These are phyloP conservation scores for Ochropleura leucogaster DNA, from an alignment of 2,888 invertebrate genomes.

Conservation along the genomic window DNA sequence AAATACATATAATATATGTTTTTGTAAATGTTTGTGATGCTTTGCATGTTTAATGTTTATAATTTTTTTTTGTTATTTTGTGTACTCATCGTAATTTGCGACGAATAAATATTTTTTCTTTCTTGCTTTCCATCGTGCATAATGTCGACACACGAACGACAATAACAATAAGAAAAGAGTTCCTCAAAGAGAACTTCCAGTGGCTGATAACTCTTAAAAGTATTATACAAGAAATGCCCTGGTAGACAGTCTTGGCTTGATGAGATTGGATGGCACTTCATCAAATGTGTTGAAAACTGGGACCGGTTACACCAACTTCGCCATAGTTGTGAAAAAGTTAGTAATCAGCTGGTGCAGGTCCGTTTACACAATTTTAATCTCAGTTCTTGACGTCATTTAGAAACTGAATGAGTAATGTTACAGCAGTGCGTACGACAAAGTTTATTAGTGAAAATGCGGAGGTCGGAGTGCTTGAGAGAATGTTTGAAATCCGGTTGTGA, in stretches of 20 bases:
- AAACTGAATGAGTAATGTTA: conserved; percentile 52
- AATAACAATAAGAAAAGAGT: too few relatives aligned
- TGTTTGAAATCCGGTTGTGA: conserved; percentile 66
- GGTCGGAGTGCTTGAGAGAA: conserved; percentile 67
- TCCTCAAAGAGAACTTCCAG: not conserved
- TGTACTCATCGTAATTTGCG: too few relatives aligned
- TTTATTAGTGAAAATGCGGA: conserved; percentile 65
- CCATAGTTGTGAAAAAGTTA: not conserved
- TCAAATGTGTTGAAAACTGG: not conserved
- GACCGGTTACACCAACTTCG: not conserved
- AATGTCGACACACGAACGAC: too few relatives aligned
- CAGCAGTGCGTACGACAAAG: conserved; percentile 52
- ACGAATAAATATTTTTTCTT: too few relatives aligned
- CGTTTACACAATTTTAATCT: conserved; percentile 32
- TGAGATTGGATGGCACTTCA: not conserved
- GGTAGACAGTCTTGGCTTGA: not conserved
- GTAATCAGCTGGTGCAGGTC: not conserved
- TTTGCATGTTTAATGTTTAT: too few relatives aligned
- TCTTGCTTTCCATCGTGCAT: too few relatives aligned
- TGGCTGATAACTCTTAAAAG: not conserved
- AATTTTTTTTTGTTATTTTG: too few relatives aligned
- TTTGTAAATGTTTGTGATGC: too few relatives aligned
- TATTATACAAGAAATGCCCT: not conserved
- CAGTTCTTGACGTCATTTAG: conserved; percentile 36
- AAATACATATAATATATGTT: too few relatives aligned